phyloP scores from a whole-genome alignment of 2,888 invertebrate species.

The Plebejus anna region DNA sequence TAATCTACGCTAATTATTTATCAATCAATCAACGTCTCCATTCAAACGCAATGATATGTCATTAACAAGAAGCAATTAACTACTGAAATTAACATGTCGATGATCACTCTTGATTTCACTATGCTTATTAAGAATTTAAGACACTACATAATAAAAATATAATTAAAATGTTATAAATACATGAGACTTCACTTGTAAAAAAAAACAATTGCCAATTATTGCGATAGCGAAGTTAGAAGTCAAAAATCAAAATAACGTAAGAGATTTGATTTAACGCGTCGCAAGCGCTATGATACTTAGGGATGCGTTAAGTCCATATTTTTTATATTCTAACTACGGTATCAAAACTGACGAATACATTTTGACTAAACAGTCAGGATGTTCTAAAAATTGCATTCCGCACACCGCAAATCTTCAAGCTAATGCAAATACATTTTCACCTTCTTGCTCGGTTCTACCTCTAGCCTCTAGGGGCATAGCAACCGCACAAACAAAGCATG shows the following conservation, averaged over 20 bases:
- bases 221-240: too few species aligned
- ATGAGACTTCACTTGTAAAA: too few species aligned
- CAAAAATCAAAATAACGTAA: too few species aligned
- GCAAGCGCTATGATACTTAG: too few species aligned
- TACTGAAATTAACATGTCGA: background rate
- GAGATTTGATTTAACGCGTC: too few species aligned
- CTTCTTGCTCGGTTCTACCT: conserved; percentile 37
- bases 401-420: background rate
- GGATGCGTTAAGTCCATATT: too few species aligned
- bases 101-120: background rate
- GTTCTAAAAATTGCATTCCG: background rate
- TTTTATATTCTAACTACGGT: too few species aligned
- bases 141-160: background rate
- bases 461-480: conserved; percentile 54
- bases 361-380: background rate
- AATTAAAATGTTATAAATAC: too few species aligned
- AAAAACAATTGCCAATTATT: too few species aligned
- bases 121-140: background rate
- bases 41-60: conserved; percentile 6
- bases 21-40: background rate
- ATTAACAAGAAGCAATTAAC: conserved; percentile 10
- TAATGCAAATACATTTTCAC: conserved; percentile 31
- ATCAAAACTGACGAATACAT: too few species aligned
- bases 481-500: conserved; percentile 75
- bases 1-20: background rate